Percentiles rank a stretch among this genome's conserved stretches.
Evolutionary conservation across 2,797 vertebrate species (phyloP).

Genomic region (Rhinichthys osculus): DNA sequence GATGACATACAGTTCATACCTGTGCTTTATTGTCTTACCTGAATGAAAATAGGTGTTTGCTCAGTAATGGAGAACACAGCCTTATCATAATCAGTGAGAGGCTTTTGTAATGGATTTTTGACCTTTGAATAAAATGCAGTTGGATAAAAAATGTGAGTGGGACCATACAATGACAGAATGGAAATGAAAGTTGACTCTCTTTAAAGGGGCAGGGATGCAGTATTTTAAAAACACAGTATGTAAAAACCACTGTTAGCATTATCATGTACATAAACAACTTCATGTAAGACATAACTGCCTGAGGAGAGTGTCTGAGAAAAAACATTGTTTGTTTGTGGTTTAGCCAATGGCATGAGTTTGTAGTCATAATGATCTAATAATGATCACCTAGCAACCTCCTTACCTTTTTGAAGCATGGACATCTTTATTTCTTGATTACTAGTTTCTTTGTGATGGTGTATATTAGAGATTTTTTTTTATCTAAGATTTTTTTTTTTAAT

Average conservation of each 20-base stretch:
- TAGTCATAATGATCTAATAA: not conserved
- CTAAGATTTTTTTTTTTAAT: not conserved
- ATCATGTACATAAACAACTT: not conserved
- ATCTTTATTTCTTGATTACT: not conserved
- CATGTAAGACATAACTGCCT: not conserved
- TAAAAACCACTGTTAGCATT: too few relatives aligned
- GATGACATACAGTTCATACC: not conserved
- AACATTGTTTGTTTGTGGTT: not conserved
- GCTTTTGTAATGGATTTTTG: not conserved
- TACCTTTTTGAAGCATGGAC: not conserved
- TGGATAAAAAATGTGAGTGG: constrained; percentile 1
- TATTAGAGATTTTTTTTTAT: not conserved
- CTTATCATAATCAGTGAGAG: not conserved
- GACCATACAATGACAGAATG: constrained; percentile 1
- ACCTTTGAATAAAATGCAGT: constrained; percentile 19
- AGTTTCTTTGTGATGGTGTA: not conserved
- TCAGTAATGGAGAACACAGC: not conserved
- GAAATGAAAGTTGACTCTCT: not conserved
- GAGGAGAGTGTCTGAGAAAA: not conserved
- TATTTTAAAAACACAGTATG: not conserved
- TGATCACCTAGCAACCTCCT: not conserved
- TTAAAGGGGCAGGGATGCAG: not conserved
- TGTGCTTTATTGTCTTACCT: constrained; percentile 9
- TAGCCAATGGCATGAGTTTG: not conserved
- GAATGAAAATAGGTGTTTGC: constrained; percentile 24